phyloP scores from a whole-genome alignment of 2,888 invertebrate species.

The Eupsilia transversa region DNA sequence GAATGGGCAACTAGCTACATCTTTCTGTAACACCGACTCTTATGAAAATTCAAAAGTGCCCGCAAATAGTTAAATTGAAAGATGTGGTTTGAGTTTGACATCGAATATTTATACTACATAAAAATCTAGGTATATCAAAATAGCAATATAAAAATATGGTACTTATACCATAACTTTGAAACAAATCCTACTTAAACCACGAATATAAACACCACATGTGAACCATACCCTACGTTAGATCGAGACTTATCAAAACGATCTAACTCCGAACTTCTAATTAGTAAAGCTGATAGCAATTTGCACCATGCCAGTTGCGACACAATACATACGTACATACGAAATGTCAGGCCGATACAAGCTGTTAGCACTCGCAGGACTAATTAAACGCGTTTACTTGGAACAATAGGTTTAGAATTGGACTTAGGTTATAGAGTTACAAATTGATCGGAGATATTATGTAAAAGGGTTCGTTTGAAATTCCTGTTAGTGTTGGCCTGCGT shows the following conservation, averaged over 20 bases:
- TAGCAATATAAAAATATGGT: background rate
- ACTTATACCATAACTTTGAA: background rate
- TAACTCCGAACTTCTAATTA: conserved; percentile 79
- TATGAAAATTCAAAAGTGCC: too few species aligned
- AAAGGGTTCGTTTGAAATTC: conserved; percentile 47
- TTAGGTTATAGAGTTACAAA: conserved; percentile 49
- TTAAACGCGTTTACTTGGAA: conserved; percentile 72
- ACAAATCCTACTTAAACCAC: background rate
- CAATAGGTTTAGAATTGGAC: conserved; percentile 61
- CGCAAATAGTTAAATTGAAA: too few species aligned
- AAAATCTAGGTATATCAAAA: background rate
- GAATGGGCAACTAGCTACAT: too few species aligned
- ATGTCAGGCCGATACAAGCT: conserved; percentile 83
- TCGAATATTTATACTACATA: too few species aligned
- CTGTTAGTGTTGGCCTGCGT: conserved; percentile 39
- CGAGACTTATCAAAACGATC: conserved; percentile 59
- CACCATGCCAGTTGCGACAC: conserved; percentile 78
- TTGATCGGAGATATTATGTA: conserved; percentile 60
- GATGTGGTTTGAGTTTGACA: too few species aligned
- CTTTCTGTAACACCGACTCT: too few species aligned
- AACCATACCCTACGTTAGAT: conserved; percentile 57
- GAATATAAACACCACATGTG: conserved; percentile 41
- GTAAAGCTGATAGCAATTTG: conserved; percentile 83
- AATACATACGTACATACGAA: conserved; percentile 82
- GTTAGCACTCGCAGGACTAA: conserved; percentile 81